Base-by-base conservation (phyloP, 1,140 invertebrate species). In the Papilio polytes region DNA sequence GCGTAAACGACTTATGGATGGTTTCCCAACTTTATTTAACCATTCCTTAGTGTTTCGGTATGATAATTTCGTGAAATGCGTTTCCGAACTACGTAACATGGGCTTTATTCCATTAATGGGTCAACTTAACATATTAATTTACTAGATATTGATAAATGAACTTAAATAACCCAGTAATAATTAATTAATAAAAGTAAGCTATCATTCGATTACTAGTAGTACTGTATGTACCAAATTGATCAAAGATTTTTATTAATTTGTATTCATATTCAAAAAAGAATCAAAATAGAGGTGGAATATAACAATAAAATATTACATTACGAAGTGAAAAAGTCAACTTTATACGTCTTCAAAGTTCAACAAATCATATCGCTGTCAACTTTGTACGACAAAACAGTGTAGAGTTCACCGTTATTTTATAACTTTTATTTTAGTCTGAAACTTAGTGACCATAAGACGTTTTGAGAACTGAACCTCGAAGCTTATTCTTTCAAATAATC, bases 361-460 rank as follows among this genome's bases (percentile, higher is more conserved):
- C 44, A 76, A 74, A 76, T 53, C 20, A 26, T 51, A 31, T 76
- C 46, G 74, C 48, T 51, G 12, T 51, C 18, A 78, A 78, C n/a
- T 78, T 46, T 78, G 1, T 66, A 78, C 77, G 41, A 46, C 56
- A 66, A 78, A 46, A 78, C 22, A 78, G 59, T 44, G 36, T 41
- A 6, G 59, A 78, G 77, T 22, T 66, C 10, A 4, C 56, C 18
- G 66, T 66, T 66, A 63, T 66, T 41, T 66, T 36, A 44, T 1
- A 66, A 78, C 36, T 78, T 66, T 78, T 78, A 78, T 78, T 78
- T 78, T 63, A n/a, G 56, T 26, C 18, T n/a, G 22, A 41, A 78
- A 78, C 77, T 78, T 78, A 78, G 77, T 66, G n/a, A 78, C 56
- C 77, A 78, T 66, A 78, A 78, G 56, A 66, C 56, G 56, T 78